Evolutionary conservation across 2,888 invertebrate species (phyloP).

Genomic region (Saturnia japonica): DNA sequence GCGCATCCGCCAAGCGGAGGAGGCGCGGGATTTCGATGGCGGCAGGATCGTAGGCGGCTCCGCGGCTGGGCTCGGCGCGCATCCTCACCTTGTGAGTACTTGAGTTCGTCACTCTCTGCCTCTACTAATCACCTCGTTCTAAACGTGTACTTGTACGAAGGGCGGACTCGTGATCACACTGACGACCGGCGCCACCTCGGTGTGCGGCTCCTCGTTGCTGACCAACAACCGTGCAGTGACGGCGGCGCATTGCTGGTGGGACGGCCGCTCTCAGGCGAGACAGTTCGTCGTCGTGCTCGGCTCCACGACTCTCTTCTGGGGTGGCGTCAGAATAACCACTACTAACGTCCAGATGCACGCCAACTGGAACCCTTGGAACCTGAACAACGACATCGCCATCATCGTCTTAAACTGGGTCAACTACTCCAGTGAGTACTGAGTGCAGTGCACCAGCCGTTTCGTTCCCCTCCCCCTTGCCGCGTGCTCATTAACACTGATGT

Average conservation of each 20-base stretch:
- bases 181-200: slow-evolving; percentile 2
- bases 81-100: too few relatives aligned
- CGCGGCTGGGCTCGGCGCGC: slow-evolving; percentile 27
- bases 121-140: not conserved
- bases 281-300: slow-evolving; percentile 50
- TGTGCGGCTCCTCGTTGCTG: slow-evolving; percentile 45
- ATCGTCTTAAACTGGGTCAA: not conserved
- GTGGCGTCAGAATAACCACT: slow-evolving; percentile 40
- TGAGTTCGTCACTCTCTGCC: not conserved
- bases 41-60: slow-evolving; percentile 38
- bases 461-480: not conserved
- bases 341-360: slow-evolving; percentile 38
- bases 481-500: slow-evolving; percentile 21
- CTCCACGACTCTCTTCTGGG: slow-evolving; percentile 39
- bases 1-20: slow-evolving; percentile 35
- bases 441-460: not conserved
- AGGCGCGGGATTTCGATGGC: slow-evolving; percentile 34
- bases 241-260: too few relatives aligned
- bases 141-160: not conserved
- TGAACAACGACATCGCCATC: slow-evolving; percentile 14
- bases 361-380: slow-evolving; percentile 14
- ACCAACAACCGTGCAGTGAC: slow-evolving; percentile 40
- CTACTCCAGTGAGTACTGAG: slow-evolving; percentile 8
- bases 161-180: slow-evolving; percentile 11
- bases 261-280: slow-evolving; percentile 42